A percentile compares a stretch with the other conserved stretches of the same genome.
Evolutionary conservation across 2,113 vertebrate genomes (phyloP).

Genomic region (Galemys pyrenaicus): DNA sequence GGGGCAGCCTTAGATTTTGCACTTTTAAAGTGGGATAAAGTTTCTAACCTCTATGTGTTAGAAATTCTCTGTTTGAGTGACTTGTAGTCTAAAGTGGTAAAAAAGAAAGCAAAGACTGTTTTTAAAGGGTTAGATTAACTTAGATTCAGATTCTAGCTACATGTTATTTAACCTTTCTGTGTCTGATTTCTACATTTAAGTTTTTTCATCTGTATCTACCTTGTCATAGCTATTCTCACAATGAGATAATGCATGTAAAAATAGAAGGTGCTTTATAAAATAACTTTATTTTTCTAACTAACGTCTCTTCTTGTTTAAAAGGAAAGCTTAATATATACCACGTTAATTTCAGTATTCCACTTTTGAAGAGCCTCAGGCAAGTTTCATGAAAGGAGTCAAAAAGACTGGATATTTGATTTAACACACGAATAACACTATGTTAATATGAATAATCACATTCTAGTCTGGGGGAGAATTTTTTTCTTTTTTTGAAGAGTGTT

Average conservation of each 20-base stretch:
- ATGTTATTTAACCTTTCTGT: conserved; percentile 1
- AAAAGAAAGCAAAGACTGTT: not conserved
- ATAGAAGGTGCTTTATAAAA: conserved; percentile 1
- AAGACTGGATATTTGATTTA: not conserved
- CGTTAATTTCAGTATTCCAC: conserved; percentile 54
- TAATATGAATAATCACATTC: conserved; percentile 25
- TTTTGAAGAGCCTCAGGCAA: not conserved
- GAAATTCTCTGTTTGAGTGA: not conserved
- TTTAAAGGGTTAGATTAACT: not conserved
- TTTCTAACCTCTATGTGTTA: conserved; percentile 10
- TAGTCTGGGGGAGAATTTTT: not conserved
- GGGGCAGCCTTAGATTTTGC: not conserved
- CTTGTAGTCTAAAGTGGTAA: not conserved
- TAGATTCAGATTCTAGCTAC: not conserved
- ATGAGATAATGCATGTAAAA: conserved; percentile 10
- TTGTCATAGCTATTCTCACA: conserved; percentile 18
- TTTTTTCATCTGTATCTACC: conserved; percentile 31
- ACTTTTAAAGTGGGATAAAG: conserved; percentile 17
- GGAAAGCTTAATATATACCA: not conserved
- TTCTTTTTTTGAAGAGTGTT: not conserved
- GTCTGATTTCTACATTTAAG: not conserved
- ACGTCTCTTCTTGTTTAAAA: conserved; percentile 32
- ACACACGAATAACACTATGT: not conserved
- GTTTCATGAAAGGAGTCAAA: conserved; percentile 27
- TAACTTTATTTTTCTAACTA: conserved; percentile 43